Base-by-base conservation (phyloP, 2,797 vertebrate genomes). In the Fringilla coelebs region DNA sequence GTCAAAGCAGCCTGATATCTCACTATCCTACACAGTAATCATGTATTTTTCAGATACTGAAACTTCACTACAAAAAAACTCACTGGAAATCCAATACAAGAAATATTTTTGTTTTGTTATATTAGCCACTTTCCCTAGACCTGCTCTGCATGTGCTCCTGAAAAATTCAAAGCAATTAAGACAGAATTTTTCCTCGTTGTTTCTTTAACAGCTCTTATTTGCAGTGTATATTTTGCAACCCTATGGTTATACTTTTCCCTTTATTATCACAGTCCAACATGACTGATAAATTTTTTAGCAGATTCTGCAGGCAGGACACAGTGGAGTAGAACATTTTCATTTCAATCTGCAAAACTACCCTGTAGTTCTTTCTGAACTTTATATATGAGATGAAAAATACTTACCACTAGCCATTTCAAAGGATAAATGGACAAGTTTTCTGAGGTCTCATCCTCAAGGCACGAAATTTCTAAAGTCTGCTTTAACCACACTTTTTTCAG, bases 351-450 rank as follows among this genome's bases (percentile, higher is more conserved):
- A 68, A 55, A 93, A 88, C 79, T 10, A 91, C 10, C 7, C 13
- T 52, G 16, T 36, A 78, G 31, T 65, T 77, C 62, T 38, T 74
- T 77, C 51, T 66, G 75, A 73, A 74, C 51, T 81, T 60, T 63
- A 43, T 74, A 61, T n/a, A 19, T 32, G 32, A 82, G 54, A 86
- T 51, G 67, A 89, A 70, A 94, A 95, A 62, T 91, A 94, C 97
- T 98, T 96, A 98, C 97, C 97, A 97, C 91, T 51, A 96, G 83
- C 98, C 97, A 98, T 58, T 94, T 85, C 90, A 97, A 95, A 96
- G 96, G 90, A 94, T 96, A 85, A 73, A 58, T 78, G 70, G 94
- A 90, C 51, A 95, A 76, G 91, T 89, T 89, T 91, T 80, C 90
- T 74, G 94, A 94, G 67, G 94, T 94, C 7, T 1, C 29, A 13